Evolutionary conservation across 2,113 vertebrate genomes (phyloP), one percentile per base, ranked within the genome.

Genomic region (Agelaius phoeniceus): DNA sequence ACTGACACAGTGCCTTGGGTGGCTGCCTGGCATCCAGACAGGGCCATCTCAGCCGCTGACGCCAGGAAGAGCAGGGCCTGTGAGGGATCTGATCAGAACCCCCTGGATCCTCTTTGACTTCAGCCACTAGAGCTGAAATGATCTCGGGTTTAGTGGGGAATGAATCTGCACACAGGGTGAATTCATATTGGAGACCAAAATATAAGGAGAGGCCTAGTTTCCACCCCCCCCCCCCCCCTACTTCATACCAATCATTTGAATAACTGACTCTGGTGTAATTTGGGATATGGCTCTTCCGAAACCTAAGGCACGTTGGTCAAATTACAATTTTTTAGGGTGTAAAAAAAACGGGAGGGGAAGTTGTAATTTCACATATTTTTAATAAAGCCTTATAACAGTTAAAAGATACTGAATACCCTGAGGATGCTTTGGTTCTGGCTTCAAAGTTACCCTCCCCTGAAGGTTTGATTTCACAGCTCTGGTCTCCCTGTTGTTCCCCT

Each of bases 261-360:
- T 63, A 86, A 80, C 12, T n/a, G 21, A 48, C 41, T 61, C 1
- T 48, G 23, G 16, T 1, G 7, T 48, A 44, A 19, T 20, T 44
- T 44, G 18, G 44, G 19, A 44, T 20, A 44, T 20, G 44, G 44
- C 44, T 41, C 41, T 41, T 41, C 13, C 15, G 41, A 44, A 19
- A 44, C 44, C 18, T 44, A 44, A 9, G 44, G 19, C 17, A 44
- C 18, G 20, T 44, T 44, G 18, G 19, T 8, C 44, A 44, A 44
- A 44, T 44, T 44, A 44, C 19, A 44, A 19, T 44, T 44, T 20
- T 44, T 10, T 44, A 20, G 44, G 18, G 19, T 18, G n/a, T 4
- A 24, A 22, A 10, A 18, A 30, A 21, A 8, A 4, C n/a, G n/a
- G 4, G 3, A n/a, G 27, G 1, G 1, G 1, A 11, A 9, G 2